Percentiles rank a stretch among this genome's conserved stretches.
phyloP scores from a whole-genome alignment of 1,140 invertebrate genomes.

The Calephelis nemesis region DNA sequence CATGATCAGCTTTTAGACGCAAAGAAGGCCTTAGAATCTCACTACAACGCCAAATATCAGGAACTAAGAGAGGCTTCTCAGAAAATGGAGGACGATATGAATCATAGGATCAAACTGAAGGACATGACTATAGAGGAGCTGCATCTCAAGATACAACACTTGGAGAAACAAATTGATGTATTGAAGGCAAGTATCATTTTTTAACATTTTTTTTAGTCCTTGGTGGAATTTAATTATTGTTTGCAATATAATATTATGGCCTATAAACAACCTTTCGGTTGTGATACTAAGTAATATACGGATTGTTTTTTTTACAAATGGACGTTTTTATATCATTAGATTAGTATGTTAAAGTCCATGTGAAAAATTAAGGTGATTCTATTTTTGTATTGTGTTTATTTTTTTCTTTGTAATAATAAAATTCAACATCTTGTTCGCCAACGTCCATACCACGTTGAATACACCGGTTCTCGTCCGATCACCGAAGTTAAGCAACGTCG shows the following conservation, averaged over 20 bases:
- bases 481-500: constrained; percentile 44
- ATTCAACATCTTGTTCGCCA: constrained; percentile 20
- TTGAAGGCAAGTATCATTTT: constrained; percentile 44
- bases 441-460: constrained; percentile 53
- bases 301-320: too few species aligned
- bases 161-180: constrained; percentile 49
- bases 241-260: too few species aligned
- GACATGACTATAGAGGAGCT: constrained; percentile 61
- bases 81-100: constrained; percentile 71
- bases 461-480: constrained; percentile 47
- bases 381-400: too few species aligned
- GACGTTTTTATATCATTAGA: too few species aligned
- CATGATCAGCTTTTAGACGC: constrained; percentile 53
- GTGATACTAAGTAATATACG: too few species aligned
- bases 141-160: constrained; percentile 26
- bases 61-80: constrained; percentile 61
- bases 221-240: too few species aligned
- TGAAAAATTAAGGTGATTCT: too few species aligned
- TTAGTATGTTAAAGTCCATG: too few species aligned
- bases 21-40: constrained; percentile 61
- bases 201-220: not conserved
- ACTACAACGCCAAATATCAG: constrained; percentile 66
- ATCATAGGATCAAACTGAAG: constrained; percentile 55
- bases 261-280: too few species aligned
- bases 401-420: too few species aligned